Conservation (phyloP, 30 jellyfish, hydroid and myxozoan genomes). For the Cassiopea andromeda region DNA sequence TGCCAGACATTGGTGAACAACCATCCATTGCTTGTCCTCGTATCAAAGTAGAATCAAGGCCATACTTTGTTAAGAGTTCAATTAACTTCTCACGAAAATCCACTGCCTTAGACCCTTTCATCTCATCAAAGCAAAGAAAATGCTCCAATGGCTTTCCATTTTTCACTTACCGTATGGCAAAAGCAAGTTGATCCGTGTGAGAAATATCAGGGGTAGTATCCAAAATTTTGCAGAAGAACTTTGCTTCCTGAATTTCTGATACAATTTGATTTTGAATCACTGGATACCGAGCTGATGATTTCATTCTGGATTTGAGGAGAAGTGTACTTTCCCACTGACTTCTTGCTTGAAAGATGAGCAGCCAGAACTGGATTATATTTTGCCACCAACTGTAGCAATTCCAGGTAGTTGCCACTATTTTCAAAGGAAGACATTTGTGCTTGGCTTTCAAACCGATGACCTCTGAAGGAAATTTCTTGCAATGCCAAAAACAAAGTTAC, state of each 20-base stretch:
- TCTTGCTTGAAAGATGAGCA: constrained; percentile 65
- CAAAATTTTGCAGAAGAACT: constrained; percentile 48
- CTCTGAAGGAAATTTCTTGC: constrained; percentile 58
- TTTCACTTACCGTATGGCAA: constrained; percentile 41
- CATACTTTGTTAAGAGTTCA: constrained; percentile 30
- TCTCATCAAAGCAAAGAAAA: constrained; percentile 43
- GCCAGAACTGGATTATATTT: constrained; percentile 48
- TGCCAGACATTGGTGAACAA: constrained; percentile 48
- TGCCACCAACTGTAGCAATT: constrained; percentile 56
- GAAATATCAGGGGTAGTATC: constrained; percentile 67
- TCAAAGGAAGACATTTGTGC: constrained; percentile 34
- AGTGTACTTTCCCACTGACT: constrained; percentile 62
- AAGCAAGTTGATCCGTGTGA: constrained; percentile 39
- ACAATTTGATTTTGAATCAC: too few species aligned
- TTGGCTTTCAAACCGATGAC: constrained; percentile 65
- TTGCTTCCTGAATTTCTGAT: constrained; percentile 23
- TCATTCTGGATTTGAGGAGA: constrained; percentile 68
- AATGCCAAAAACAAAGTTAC: constrained; percentile 64
- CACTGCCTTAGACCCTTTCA: constrained; percentile 47
- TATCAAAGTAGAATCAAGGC: constrained; percentile 43
- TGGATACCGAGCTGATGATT: constrained; percentile 43
- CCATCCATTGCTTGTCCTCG: constrained; percentile 53
- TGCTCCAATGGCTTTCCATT: constrained; percentile 22
- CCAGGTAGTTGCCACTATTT: constrained; percentile 69
- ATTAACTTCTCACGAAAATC: too few species aligned